Percentiles rank a stretch among this genome's conserved stretches.
These are phyloP conservation scores for Dryobota labecula DNA, from an alignment of 2,888 invertebrate species.

Conservation along the genomic window DNA sequence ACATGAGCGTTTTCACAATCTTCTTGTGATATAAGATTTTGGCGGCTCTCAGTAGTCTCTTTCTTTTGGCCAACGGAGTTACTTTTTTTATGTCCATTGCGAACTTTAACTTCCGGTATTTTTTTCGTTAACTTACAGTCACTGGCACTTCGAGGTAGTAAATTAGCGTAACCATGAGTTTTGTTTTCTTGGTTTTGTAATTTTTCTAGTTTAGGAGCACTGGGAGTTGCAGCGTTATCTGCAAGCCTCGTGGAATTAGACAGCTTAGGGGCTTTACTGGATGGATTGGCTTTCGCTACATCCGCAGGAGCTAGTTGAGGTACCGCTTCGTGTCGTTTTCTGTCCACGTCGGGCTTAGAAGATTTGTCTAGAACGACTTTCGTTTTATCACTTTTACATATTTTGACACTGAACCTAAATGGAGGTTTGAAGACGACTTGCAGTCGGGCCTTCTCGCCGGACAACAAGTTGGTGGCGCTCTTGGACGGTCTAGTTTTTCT, in stretches of 20 bases:
- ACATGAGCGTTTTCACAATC: slow-evolving; percentile 84
- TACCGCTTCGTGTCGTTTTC: slow-evolving; percentile 79
- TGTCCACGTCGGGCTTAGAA: slow-evolving; percentile 86
- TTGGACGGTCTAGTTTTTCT: slow-evolving; percentile 91
- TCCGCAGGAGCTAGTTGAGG: slow-evolving; percentile 77
- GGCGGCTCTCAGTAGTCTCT: slow-evolving; percentile 87
- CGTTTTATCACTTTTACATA: slow-evolving; percentile 93
- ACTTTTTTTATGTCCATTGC: slow-evolving; percentile 85
- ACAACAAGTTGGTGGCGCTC: slow-evolving; percentile 93
- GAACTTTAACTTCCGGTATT: slow-evolving; percentile 77
- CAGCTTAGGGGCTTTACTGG: slow-evolving; percentile 78
- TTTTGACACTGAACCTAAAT: slow-evolving; percentile 95
- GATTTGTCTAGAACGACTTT: slow-evolving; percentile 91
- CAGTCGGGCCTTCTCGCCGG: slow-evolving; percentile 93
- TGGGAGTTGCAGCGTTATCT: slow-evolving; percentile 67
- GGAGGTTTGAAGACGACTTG: slow-evolving; percentile 97
- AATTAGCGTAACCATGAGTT: slow-evolving; percentile 83
- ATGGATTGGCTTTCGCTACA: slow-evolving; percentile 75
- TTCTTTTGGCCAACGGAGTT: slow-evolving; percentile 86
- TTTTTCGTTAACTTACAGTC: slow-evolving; percentile 85
- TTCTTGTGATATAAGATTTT: slow-evolving; percentile 86
- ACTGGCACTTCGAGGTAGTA: slow-evolving; percentile 85
- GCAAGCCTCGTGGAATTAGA: slow-evolving; percentile 76
- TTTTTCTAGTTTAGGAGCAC: slow-evolving; percentile 75
- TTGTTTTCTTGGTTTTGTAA: slow-evolving; percentile 72